Evolutionary conservation across 2,888 invertebrate genomes (phyloP).

Genomic region (Nesidiocoris tenuis): DNA sequence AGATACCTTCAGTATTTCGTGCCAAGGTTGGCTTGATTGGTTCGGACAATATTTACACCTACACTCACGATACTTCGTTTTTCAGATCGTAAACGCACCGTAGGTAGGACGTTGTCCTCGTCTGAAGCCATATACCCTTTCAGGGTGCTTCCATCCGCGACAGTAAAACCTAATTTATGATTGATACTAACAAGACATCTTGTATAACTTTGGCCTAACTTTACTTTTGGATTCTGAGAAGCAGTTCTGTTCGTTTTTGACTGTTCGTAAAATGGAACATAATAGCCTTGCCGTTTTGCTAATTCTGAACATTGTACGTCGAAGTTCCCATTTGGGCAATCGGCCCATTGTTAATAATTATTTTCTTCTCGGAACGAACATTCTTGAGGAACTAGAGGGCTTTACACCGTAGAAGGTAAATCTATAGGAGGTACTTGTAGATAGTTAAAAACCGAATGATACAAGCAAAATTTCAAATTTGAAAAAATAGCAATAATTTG

Average conservation of each 20-base stretch:
- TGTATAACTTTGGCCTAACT: conserved; percentile 13
- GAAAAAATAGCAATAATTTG: no score
- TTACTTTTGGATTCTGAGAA: conserved; percentile 17
- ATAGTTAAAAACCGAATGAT: no score
- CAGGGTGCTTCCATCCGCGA: neutral
- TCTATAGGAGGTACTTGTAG: no score
- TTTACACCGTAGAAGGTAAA: no score
- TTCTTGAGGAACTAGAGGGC: no score
- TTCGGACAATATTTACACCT: neutral
- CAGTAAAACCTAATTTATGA: conserved; percentile 38
- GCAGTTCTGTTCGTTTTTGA: conserved; percentile 7
- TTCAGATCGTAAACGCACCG: conserved; percentile 28
- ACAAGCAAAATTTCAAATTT: no score
- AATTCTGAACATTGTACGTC: conserved; percentile 16
- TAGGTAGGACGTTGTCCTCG: neutral
- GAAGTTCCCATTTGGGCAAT: neutral
- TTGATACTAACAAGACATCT: conserved; percentile 42
- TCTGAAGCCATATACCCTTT: neutral
- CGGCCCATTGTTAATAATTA: conserved; percentile 2
- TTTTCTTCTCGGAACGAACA: neutral
- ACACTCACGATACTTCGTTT: neutral
- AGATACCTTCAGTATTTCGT: no score
- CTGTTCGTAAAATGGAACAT: conserved; percentile 24
- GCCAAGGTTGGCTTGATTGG: conserved; percentile 2
- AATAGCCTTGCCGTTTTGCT: conserved; percentile 19